Base-by-base conservation (phyloP, 2,797 vertebrate genomes). In the Centroberyx gerrardi region DNA sequence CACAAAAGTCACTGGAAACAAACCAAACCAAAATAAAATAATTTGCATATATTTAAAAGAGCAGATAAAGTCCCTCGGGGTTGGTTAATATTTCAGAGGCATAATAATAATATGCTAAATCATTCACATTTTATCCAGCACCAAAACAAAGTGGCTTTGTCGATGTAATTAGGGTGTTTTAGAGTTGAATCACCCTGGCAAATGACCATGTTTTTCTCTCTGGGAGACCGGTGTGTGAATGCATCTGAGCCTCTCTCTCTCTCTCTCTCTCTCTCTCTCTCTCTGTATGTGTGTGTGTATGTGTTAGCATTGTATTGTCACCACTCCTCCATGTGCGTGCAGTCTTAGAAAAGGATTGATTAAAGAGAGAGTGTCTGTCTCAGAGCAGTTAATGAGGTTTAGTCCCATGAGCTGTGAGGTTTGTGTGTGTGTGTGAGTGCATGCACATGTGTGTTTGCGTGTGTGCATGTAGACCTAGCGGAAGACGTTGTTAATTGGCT, bases 371-470 rank as follows among this genome's bases (percentile, higher is more conserved):
- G 94, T 94, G 92, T 94, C 93, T 93, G 93, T 94, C 95, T 94
- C 93, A 92, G 92, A 94, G 93, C 93, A 95, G 93, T 95, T 95
- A 95, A 95, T 95, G 94, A 95, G 94, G 94, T 95, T 95, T 93
- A 86, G 93, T 94, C 94, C 94, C 95, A 92, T 90, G 94, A 95
- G 94, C 88, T 89, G 89, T 2, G 67, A 91, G 89, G 88, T 90
- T 87, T 78, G 72, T 38, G 46, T 68, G 74, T 91, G 80, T 91
- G 90, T 83, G 80, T 87, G 83, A 31, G 84, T 71, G 85, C 66
- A 68, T 3, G 64, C 60, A 33, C 74, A 49, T 69, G 79, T 77
- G 80, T 92, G 90, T 89, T 75, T 91, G 84, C 8, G 84, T 75
- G 76, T 65, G 88, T 59, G 85, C 68, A 31, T 74, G 87, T 60